Evolutionary conservation across 2,888 invertebrate genomes (phyloP), one percentile per base, ranked within the genome.

Genomic region (Nomada flava): DNA sequence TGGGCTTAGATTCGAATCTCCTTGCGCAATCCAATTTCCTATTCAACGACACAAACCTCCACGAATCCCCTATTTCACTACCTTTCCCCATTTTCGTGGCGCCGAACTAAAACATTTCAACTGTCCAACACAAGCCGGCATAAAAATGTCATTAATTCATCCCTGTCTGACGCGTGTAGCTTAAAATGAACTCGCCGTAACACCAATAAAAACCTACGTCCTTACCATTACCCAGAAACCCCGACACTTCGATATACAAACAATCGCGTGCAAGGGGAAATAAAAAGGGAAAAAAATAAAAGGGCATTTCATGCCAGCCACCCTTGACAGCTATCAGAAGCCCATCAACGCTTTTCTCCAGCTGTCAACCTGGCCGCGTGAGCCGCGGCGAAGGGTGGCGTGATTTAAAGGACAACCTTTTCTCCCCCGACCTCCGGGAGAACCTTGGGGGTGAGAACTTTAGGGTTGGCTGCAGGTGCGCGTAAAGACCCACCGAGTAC

Each of bases 401-500:
- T 47, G 62, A 52, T 71, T 82, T 75, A 79, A 79, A 79, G 75
- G 71, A 57, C 78, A 76, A 52, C 57, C 55, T 60, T 70, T 69
- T 63, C 57, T 53, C 52, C 62, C 55, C 68, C 71, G 59, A 47
- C 50, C 65, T 60, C 60, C 47, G 18, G 23, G 36, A 59, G 59
- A 72, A 29, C 60, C 29, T 50, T 64, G 68, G 62, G 70, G 55
- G 50, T 65, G 79, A 68, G 70, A 81, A 52, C 47, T 11, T 20
- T 5, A 18, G 72, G 77, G 69, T 69, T 63, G 78, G 67, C 26
- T 78, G 65, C 67, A 79, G 79, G 76, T 82, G 83, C 68, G 76
- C 59, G 57, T 63, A 75, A 80, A 78, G 73, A 73, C 78, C 42
- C 47, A 13, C 65, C 55, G 79, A 76, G 69, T 65, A 75, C 80